Conservation (phyloP, 2,888 invertebrate genomes). For the Callimorpha dominula region DNA sequence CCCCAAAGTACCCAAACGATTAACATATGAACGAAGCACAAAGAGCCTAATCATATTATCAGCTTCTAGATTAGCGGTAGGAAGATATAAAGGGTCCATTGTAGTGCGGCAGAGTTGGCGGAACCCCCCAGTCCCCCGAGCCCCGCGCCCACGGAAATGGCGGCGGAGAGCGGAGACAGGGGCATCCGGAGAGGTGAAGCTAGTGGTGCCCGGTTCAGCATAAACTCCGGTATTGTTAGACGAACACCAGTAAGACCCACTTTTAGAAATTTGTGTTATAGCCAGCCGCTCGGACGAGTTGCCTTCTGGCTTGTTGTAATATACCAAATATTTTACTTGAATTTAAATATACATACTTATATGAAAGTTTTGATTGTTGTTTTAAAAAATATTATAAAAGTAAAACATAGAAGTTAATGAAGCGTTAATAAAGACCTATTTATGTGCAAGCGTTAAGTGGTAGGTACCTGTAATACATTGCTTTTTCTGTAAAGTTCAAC, state of each 20-base stretch:
- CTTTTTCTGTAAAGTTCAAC: no score
- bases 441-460: no score
- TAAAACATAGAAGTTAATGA: no score
- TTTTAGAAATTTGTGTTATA: constrained; percentile 38
- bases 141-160: constrained; percentile 71
- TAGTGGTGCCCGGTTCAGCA: constrained; percentile 55
- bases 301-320: not conserved
- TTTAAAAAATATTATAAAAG: no score
- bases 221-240: constrained; percentile 49
- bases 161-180: constrained; percentile 82
- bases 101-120: constrained; percentile 67
- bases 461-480: no score
- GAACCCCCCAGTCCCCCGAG: constrained; percentile 49
- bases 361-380: no score
- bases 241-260: constrained; percentile 43
- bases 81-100: constrained; percentile 80
- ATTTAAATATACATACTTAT: no score
- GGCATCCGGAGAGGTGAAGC: constrained; percentile 79
- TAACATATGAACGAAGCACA: constrained; percentile 50
- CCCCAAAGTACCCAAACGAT: constrained; percentile 37
- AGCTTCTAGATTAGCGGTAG: constrained; percentile 78
- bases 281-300: constrained; percentile 24
- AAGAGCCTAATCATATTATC: constrained; percentile 74
- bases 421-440: no score
- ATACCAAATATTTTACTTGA: no score